Evolutionary conservation across 2,113 vertebrate genomes (phyloP).

Genomic region (Sminthopsis crassicaudata): DNA sequence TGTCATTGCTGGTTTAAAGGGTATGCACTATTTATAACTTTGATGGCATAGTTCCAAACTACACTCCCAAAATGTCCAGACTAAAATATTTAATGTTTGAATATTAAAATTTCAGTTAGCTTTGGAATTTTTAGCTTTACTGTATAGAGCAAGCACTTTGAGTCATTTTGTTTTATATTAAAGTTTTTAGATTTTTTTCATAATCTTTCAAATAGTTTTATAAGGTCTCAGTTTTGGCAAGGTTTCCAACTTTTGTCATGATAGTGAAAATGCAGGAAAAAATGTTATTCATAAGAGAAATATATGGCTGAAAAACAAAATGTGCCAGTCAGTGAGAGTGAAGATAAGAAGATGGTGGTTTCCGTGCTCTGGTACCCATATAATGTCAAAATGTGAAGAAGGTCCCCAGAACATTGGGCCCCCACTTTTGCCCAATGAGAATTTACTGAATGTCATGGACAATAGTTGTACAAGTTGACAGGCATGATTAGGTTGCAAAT

Average conservation of each 20-base stretch:
- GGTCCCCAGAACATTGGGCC: not conserved
- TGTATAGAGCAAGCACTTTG: not conserved
- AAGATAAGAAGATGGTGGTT: not conserved
- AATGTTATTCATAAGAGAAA: not conserved
- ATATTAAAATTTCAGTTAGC: not conserved
- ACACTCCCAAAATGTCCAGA: not conserved
- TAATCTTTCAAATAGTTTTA: conserved; percentile 34
- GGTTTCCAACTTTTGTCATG: not conserved
- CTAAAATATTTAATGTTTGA: not conserved
- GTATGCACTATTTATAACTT: not conserved
- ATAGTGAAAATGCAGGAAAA: not conserved
- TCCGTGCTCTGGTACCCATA: not conserved
- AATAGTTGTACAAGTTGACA: not conserved
- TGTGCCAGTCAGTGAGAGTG: not conserved
- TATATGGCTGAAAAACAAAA: not conserved
- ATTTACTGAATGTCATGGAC: not conserved
- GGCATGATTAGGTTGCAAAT: not conserved
- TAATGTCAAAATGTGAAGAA: not conserved
- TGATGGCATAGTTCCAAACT: not conserved
- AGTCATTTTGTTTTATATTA: not conserved
- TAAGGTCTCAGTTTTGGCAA: conserved; percentile 10
- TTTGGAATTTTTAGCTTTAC: not conserved
- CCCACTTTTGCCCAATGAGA: not conserved
- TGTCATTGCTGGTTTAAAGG: not conserved
- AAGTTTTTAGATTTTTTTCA: not conserved